These are phyloP conservation scores for Drosophila eugracilis DNA, from an alignment of 1,140 invertebrate species.

Conservation along the genomic window DNA sequence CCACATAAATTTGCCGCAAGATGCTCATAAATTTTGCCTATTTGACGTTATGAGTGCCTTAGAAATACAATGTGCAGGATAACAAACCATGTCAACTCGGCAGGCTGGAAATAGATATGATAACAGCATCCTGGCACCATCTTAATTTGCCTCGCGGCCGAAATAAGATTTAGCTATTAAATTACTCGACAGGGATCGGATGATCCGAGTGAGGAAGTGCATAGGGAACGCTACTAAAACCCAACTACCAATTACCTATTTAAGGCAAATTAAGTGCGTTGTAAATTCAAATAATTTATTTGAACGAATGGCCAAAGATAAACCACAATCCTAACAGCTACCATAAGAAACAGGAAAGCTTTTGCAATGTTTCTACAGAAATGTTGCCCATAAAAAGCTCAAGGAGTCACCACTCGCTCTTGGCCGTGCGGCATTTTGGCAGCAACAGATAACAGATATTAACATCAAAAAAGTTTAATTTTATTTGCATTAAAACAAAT, in stretches of 20 bases:
- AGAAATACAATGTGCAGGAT: conserved; percentile 6
- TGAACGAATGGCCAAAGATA: not conserved
- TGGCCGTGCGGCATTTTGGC: too few relatives aligned
- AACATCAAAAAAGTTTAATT: not conserved
- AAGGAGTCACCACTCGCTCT: not conserved
- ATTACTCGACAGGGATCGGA: conserved; percentile 1
- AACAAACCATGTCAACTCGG: conserved; percentile 3
- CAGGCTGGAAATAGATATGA: conserved; percentile 4
- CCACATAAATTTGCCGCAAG: conserved; percentile 69
- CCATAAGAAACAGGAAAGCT: not conserved
- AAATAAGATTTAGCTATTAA: conserved; percentile 19
- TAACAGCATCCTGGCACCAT: conserved; percentile 10
- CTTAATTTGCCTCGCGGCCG: conserved; percentile 14
- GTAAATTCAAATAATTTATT: conserved; percentile 27
- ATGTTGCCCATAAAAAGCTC: conserved; percentile 47
- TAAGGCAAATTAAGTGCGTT: conserved; percentile 4
- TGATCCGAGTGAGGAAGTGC: not conserved
- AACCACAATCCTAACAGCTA: not conserved
- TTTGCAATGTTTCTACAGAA: conserved; percentile 12
- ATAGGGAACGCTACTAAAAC: not conserved
- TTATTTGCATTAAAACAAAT: not conserved
- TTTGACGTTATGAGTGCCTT: conserved; percentile 37
- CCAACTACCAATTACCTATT: not conserved
- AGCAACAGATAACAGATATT: not conserved
- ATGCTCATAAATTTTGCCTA: conserved; percentile 57